Base-by-base conservation (phyloP, 2,888 invertebrate genomes). In the Malacosoma neustria region DNA sequence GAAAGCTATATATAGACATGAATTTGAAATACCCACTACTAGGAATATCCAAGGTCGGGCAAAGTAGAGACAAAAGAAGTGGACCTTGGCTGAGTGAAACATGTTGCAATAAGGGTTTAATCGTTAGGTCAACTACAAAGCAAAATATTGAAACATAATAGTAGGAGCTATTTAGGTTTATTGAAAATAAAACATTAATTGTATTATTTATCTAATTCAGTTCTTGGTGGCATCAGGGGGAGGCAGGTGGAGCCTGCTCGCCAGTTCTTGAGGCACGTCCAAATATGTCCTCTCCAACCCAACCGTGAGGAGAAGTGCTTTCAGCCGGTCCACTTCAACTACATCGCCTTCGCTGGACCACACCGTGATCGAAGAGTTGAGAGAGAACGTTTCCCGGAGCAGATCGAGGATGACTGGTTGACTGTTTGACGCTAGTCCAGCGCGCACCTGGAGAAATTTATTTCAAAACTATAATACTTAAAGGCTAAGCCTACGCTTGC, bases 321-420 rank as follows among this genome's bases (percentile, higher is more conserved):
- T 87, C 36, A 96, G 82, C 33, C 89, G 84, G 2, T 82, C 73
- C 3, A 91, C 87, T 57, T 93, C 87, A 11, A 95, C 92, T 9
- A 76, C 62, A 62, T 96, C 95, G 0, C 79, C 85, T 22, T 76
- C 82, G 33, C 88, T 84, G 2, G 92, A 91, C 96, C 96, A 96
- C 36, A 96, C 87, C 0, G 96, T 96, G 43, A 97, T 72, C 0
- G 94, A 92, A 31, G 89, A 88, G 51, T 87, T 82, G 3, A 82
- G 74, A 35, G 70, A 72, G 6, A 84, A 67, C 0, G 77, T 82
- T 56, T 81, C 81, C 0, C 85, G 70, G 9, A 93, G 65, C 13
- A 96, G 82, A 41, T 81, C 81, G 11, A 89, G 70, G 9, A 96
- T 69, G 3, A 87, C 82, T 0, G 86, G 77, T 40, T 86, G 72